Evolutionary conservation across 2,797 vertebrate species (phyloP).

Genomic region (Cynopterus sphinx): DNA sequence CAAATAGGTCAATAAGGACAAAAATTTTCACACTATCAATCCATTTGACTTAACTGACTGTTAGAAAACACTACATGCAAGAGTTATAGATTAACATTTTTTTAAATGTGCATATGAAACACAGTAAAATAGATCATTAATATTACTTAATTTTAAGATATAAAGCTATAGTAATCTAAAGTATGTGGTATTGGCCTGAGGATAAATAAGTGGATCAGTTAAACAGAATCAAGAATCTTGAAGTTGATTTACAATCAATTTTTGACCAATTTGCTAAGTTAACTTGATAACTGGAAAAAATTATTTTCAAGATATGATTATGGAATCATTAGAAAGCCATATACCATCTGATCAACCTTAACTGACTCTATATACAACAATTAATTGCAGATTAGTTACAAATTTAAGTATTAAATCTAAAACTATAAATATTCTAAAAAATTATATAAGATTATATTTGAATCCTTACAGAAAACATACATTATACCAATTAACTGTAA

Average conservation of each 20-base stretch:
- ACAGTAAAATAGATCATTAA: neutral
- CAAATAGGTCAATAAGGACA: neutral
- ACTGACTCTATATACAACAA: neutral
- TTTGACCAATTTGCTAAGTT: neutral
- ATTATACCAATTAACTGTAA: neutral
- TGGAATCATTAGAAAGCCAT: neutral
- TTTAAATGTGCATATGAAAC: neutral
- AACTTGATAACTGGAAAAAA: neutral
- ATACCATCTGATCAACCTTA: neutral
- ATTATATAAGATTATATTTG: neutral
- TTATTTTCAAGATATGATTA: neutral
- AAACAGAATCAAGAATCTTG: neutral
- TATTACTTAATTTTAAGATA: neutral
- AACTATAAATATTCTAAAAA: neutral
- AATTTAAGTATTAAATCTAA: neutral
- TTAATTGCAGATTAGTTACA: neutral
- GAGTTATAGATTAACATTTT: neutral
- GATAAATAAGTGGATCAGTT: neutral
- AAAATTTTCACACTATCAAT: neutral
- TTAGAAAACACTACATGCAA: neutral
- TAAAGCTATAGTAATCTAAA: neutral
- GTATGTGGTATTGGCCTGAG: neutral
- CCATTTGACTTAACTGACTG: neutral
- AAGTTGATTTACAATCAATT: neutral
- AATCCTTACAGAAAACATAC: neutral